Conservation (phyloP, 1,140 invertebrate genomes). For the Goniozus legneri region DNA sequence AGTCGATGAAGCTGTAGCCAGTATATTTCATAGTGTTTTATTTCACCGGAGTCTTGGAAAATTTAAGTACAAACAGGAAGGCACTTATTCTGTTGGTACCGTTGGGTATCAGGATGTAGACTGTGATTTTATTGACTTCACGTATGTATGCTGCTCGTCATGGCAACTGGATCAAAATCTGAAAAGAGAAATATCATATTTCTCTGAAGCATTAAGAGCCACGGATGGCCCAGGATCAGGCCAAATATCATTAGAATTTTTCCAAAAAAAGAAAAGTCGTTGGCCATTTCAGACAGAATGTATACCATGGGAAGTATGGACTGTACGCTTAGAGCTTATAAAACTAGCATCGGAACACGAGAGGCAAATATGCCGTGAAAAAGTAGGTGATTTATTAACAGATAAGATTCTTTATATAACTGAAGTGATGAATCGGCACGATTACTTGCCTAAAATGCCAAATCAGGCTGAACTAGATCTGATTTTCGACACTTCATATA, state of each 20-base stretch:
- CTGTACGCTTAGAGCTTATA: conserved; percentile 83
- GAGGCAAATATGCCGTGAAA: conserved; percentile 80
- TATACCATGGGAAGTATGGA: conserved; percentile 98
- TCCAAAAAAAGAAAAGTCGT: conserved; percentile 82
- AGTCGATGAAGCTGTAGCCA: conserved; percentile 90
- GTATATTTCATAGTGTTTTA: conserved; percentile 92
- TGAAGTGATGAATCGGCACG: conserved; percentile 91
- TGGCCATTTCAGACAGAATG: conserved; percentile 87
- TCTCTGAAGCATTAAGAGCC: conserved; percentile 79
- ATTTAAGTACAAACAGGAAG: conserved; percentile 91
- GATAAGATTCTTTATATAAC: conserved; percentile 93
- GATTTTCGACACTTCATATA: conserved; percentile 89
- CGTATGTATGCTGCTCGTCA: conserved; percentile 92
- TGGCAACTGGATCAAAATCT: conserved; percentile 70
- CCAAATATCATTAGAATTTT: conserved; percentile 94
- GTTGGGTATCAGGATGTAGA: conserved; percentile 93
- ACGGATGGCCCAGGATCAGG: conserved; percentile 70
- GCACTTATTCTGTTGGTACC: conserved; percentile 91
- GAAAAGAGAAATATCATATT: conserved; percentile 78
- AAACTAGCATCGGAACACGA: conserved; percentile 85
- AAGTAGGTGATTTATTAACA: conserved; percentile 84
- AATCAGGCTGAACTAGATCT: conserved; percentile 87
- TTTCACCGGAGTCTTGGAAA: conserved; percentile 94
- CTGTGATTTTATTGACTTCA: conserved; percentile 96
- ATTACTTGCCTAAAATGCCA: conserved; percentile 94